These are phyloP conservation scores for Euura saliciscinereae DNA, from an alignment of 1,140 invertebrate genomes.

Conservation along the genomic window DNA sequence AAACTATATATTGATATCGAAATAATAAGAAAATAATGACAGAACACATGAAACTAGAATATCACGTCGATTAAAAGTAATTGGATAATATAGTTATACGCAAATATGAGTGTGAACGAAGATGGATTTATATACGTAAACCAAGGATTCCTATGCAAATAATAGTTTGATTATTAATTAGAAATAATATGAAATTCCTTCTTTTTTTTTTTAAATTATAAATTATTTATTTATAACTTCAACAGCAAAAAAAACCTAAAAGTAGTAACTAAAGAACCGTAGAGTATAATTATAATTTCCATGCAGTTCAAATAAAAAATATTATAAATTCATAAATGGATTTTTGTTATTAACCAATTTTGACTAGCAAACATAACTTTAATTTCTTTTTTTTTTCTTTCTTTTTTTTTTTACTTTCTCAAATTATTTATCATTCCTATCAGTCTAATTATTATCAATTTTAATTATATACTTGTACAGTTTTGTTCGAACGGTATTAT, in stretches of 20 bases:
- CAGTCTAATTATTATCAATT: slow-evolving; percentile 7
- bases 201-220: slow-evolving; percentile 11
- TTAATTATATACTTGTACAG: slow-evolving; percentile 5
- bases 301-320: slow-evolving; percentile 32
- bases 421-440: slow-evolving; percentile 4
- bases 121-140: neutral
- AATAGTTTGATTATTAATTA: slow-evolving; percentile 21
- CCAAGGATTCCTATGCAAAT: too few species aligned
- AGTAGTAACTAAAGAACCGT: slow-evolving; percentile 60
- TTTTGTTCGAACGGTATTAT: neutral
- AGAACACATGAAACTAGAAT: slow-evolving; percentile 7
- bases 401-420: neutral
- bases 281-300: slow-evolving; percentile 33
- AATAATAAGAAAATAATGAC: slow-evolving; percentile 5
- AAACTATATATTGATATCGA: neutral
- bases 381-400: neutral
- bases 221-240: neutral
- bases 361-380: slow-evolving; percentile 59
- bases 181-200: slow-evolving; percentile 25
- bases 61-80: neutral
- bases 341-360: slow-evolving; percentile 51
- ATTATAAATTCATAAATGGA: slow-evolving; percentile 31
- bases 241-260: too few species aligned
- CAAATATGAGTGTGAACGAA: slow-evolving; percentile 1
- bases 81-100: slow-evolving; percentile 8